Evolutionary conservation across 1,140 invertebrate genomes (phyloP).

Genomic region (Listronotus oregonensis): DNA sequence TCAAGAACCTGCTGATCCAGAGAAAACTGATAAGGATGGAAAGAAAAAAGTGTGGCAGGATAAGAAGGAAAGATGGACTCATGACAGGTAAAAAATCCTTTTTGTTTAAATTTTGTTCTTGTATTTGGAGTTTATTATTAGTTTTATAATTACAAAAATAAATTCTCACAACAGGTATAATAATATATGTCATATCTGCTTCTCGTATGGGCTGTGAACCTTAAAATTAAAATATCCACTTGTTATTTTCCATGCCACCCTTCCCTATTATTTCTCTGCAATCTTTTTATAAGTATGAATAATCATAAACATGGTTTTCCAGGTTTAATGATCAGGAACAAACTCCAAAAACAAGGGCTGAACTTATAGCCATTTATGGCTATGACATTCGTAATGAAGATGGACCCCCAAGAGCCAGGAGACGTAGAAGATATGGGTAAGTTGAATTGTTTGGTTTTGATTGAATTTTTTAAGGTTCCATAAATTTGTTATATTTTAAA

Average conservation of each 20-base stretch:
- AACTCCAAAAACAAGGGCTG: slow-evolving; percentile 84
- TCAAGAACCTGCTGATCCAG: slow-evolving; percentile 55
- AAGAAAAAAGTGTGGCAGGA: slow-evolving; percentile 67
- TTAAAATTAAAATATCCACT: too few relatives aligned
- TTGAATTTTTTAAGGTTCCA: slow-evolving; percentile 5
- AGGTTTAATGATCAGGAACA: slow-evolving; percentile 78
- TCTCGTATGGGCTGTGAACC: too few relatives aligned
- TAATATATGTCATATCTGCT: too few relatives aligned
- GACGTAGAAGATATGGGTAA: slow-evolving; percentile 84
- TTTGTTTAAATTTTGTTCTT: too few relatives aligned
- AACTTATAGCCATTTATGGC: slow-evolving; percentile 87
- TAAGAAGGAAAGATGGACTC: slow-evolving; percentile 80
- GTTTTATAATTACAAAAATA: too few relatives aligned
- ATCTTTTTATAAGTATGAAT: too few relatives aligned
- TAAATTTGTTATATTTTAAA: not conserved
- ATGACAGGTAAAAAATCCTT: slow-evolving; percentile 67
- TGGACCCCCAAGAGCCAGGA: slow-evolving; percentile 82
- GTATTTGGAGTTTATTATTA: too few relatives aligned
- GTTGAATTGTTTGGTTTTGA: slow-evolving; percentile 10
- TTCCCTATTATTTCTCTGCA: too few relatives aligned
- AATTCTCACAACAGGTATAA: too few relatives aligned
- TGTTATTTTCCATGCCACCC: too few relatives aligned
- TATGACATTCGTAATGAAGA: slow-evolving; percentile 95
- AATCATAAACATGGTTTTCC: too few relatives aligned
- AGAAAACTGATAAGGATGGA: slow-evolving; percentile 53